Conservation (phyloP, 2,888 invertebrate genomes). For the Rhorus exstirpatorius region DNA sequence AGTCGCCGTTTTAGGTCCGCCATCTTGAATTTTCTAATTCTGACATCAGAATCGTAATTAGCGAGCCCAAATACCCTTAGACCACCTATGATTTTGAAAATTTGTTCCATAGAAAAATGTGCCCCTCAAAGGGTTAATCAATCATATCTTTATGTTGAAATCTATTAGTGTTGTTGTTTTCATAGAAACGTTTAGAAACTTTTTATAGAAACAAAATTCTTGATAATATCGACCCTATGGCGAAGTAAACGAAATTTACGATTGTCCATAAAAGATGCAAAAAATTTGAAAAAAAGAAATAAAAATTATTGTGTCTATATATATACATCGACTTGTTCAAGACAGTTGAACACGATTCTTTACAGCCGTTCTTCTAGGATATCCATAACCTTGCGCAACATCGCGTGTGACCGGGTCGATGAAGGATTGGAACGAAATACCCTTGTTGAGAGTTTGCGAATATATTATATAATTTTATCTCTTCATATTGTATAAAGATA, state of each 20-base stretch:
- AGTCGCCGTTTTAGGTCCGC: no score
- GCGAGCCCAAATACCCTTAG: no score
- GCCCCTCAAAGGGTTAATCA: no score
- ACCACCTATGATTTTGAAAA: no score
- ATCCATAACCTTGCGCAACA: neutral
- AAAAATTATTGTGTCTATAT: neutral
- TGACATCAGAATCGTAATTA: no score
- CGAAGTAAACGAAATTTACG: neutral
- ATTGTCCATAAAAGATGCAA: neutral
- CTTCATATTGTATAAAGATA: no score
- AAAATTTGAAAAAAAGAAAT: no score
- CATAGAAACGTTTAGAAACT: neutral
- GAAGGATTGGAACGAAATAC: constrained; percentile 34
- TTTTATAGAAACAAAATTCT: neutral
- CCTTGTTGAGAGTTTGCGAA: neutral
- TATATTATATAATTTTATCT: no score
- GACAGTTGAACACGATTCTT: neutral
- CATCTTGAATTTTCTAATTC: no score
- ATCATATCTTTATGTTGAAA: no score
- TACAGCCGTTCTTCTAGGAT: neutral
- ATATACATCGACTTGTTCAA: neutral
- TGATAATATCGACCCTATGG: neutral
- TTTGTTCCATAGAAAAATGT: no score
- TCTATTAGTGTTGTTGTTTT: no score
- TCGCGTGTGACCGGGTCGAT: constrained; percentile 10